These are phyloP conservation scores for Temnothorax longispinosus DNA, from an alignment of 1,140 invertebrate genomes.

Conservation along the genomic window DNA sequence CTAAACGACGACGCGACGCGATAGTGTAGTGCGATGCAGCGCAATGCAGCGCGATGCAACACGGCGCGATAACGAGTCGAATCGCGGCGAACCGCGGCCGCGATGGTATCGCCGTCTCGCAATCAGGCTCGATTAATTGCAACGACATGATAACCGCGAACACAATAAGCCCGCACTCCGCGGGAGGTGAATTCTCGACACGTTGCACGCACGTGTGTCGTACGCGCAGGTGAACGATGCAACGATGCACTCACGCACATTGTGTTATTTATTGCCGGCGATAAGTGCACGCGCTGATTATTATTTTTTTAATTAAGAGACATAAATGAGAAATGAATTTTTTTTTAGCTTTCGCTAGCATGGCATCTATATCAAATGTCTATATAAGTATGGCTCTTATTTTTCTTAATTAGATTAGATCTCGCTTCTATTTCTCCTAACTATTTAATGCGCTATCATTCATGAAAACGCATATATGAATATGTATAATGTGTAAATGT, in stretches of 20 bases:
- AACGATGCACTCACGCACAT: neutral
- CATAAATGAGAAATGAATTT: neutral
- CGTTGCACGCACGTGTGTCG: slow-evolving; percentile 10
- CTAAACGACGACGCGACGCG: neutral
- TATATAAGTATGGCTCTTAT: neutral
- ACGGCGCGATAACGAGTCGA: slow-evolving; percentile 21
- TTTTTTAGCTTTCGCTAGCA: neutral
- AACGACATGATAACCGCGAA: slow-evolving; percentile 68
- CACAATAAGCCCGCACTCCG: slow-evolving; percentile 63
- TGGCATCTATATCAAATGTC: neutral
- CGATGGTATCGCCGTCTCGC: slow-evolving; percentile 70
- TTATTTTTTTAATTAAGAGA: neutral
- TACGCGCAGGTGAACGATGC: slow-evolving; percentile 41
- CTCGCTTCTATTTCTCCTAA: neutral
- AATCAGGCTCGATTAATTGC: slow-evolving; percentile 76
- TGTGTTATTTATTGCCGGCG: slow-evolving; percentile 60
- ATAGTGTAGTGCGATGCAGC: slow-evolving; percentile 18
- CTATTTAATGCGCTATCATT: neutral
- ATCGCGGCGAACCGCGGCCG: slow-evolving; percentile 15
- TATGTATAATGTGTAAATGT: neutral
- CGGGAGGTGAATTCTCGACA: slow-evolving; percentile 45
- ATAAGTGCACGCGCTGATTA: slow-evolving; percentile 52
- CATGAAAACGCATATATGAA: neutral
- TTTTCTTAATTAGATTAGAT: neutral
- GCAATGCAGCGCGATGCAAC: slow-evolving; percentile 44